Conservation (phyloP, 2,888 invertebrate species). For the Diadegma fenestrale region DNA sequence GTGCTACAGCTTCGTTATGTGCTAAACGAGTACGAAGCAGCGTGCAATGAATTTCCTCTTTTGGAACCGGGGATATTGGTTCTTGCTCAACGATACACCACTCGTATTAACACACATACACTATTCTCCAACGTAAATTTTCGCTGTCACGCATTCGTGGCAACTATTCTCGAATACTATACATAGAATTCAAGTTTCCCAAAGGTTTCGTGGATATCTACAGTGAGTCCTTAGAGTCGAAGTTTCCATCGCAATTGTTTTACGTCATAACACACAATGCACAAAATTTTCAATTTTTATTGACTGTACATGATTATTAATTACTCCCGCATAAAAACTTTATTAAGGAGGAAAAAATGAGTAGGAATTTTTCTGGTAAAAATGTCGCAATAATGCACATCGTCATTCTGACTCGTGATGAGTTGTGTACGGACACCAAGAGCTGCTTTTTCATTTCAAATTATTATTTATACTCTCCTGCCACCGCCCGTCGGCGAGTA, state of each 20-base stretch:
- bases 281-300: background rate
- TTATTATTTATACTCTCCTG: background rate
- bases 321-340: background rate
- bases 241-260: background rate
- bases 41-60: slow-evolving; percentile 47
- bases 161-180: slow-evolving; percentile 1
- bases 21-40: slow-evolving; percentile 32
- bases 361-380: background rate
- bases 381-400: background rate
- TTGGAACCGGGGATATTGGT: slow-evolving; percentile 49
- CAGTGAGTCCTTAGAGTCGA: background rate
- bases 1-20: slow-evolving; percentile 37
- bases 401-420: too few relatives aligned
- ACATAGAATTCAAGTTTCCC: slow-evolving; percentile 1
- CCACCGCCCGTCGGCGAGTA: background rate
- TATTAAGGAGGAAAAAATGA: background rate
- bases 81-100: slow-evolving; percentile 26
- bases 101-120: background rate
- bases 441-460: background rate
- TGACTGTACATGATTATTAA: background rate
- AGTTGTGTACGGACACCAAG: background rate
- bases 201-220: background rate
- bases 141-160: slow-evolving; percentile 19
- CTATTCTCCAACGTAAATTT: background rate
- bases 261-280: background rate